Base-by-base conservation (phyloP, 1,140 invertebrate genomes). In the Aphelinus certus region DNA sequence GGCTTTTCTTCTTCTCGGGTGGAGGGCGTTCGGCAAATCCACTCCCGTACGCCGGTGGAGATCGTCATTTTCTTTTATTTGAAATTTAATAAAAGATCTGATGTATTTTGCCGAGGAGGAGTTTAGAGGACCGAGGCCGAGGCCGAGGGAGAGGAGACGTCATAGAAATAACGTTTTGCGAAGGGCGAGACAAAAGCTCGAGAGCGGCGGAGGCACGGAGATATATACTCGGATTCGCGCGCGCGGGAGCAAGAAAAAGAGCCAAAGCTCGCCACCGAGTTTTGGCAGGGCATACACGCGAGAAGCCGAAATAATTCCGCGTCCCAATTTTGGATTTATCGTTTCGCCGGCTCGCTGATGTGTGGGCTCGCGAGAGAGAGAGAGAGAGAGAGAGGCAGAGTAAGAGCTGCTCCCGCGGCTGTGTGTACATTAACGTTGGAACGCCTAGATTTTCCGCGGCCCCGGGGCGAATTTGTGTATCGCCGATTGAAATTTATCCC, bases 1-100 rank as follows among this genome's bases (percentile, higher is more conserved):
- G 64, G 26, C 26, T 26, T 26, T 26, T 26, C 26, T 26, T 26
- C 26, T 26, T 26, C 26, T 26, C 26, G 26, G 26, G 26, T 26
- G 26, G 26, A 26, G 26, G 26, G 26, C 26, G 26, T 26, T 26
- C n/a, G 42, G 5, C 10, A 48, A 43, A 65, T 70, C 43, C 10
- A 67, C 60, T 43, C 43, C 55, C 6, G 42, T 26, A 26, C 26
- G 26, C 26, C 26, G 26, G 26, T 26, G 26, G 26, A 26, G 42
- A 73, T 49, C 46, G 47, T 43, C n/a, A 48, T 65, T 58, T 65
- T 61, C 51, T 55, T 71, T 71, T 71, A 71, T 71, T 56, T 53
- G 51, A 71, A 71, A 71, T 71, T 71, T 63, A 71, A 64, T 71
- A 71, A 64, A 63, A 62, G 46, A 62, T 48, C 43, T 47, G 58